Evolutionary conservation across 2,113 vertebrate genomes (phyloP).

Genomic region (Chitala chitala): DNA sequence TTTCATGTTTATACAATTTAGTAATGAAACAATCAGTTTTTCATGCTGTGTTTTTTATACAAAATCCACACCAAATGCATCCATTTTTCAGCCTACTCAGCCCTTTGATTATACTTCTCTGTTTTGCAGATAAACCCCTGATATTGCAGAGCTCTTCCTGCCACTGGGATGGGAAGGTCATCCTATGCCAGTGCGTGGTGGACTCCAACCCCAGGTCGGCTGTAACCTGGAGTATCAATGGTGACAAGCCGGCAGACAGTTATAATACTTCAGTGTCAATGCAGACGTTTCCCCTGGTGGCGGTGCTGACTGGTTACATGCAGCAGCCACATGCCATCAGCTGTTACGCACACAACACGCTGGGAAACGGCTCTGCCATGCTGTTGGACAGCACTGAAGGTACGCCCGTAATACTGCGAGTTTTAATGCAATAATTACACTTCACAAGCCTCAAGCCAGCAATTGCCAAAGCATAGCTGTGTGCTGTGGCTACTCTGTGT

Average conservation of each 20-base stretch:
- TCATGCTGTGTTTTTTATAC: too few species aligned
- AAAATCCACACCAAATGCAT: too few species aligned
- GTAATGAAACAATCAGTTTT: too few species aligned
- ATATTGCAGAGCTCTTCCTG: constrained; percentile 53
- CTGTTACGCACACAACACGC: constrained; percentile 55
- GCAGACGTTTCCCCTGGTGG: constrained; percentile 29
- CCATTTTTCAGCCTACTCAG: constrained; percentile 15
- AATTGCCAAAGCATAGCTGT: too few species aligned
- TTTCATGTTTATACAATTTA: too few species aligned
- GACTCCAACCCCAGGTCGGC: constrained; percentile 60
- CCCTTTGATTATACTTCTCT: not conserved
- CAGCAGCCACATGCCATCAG: constrained; percentile 39
- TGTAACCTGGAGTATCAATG: constrained; percentile 65
- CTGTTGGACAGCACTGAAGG: constrained; percentile 44
- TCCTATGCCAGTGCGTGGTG: constrained; percentile 55
- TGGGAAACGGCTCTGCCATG: constrained; percentile 58
- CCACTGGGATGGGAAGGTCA: constrained; percentile 29
- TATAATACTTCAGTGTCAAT: constrained; percentile 48
- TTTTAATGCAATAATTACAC: not conserved
- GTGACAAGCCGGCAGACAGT: constrained; percentile 38
- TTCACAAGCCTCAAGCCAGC: too few species aligned
- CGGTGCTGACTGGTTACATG: constrained; percentile 46
- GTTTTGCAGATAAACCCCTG: constrained; percentile 46
- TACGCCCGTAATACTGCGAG: constrained; percentile 13
- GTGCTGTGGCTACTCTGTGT: too few species aligned